Evolutionary conservation across 2,113 vertebrate genomes (phyloP).

Genomic region (Myotis brandtii): DNA sequence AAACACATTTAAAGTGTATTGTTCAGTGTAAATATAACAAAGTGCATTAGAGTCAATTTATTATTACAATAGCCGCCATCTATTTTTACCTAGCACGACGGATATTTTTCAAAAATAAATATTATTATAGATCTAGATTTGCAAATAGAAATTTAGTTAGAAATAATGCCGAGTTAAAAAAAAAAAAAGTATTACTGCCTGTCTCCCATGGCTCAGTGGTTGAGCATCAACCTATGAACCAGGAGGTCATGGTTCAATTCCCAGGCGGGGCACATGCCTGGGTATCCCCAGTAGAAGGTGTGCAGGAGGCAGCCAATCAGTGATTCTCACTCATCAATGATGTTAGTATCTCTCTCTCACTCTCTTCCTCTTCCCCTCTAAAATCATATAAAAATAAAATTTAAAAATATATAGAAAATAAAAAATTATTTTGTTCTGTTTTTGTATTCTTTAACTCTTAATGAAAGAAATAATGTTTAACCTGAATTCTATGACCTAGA

Average conservation of each 20-base stretch:
- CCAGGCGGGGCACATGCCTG: no score
- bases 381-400: no score
- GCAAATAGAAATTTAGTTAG: constrained; percentile 20
- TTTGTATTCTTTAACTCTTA: neutral
- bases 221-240: no score
- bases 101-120: neutral
- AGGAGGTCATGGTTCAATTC: no score
- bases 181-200: no score
- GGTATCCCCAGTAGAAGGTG: no score
- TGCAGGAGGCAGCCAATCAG: no score
- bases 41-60: neutral
- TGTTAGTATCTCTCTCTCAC: no score
- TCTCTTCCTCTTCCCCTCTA: no score
- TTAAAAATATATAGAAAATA: neutral
- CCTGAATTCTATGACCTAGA: constrained; percentile 1
- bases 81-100: neutral
- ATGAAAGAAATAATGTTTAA: neutral
- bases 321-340: no score
- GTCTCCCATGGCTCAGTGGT: no score
- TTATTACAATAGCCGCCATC: neutral
- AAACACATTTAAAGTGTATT: neutral
- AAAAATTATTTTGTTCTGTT: neutral
- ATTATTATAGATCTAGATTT: neutral
- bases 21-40: neutral
- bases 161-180: neutral